Evolutionary conservation across 2,113 vertebrate genomes (phyloP), one percentile per base, ranked within the genome.

Genomic region (Oxyura jamaicensis): DNA sequence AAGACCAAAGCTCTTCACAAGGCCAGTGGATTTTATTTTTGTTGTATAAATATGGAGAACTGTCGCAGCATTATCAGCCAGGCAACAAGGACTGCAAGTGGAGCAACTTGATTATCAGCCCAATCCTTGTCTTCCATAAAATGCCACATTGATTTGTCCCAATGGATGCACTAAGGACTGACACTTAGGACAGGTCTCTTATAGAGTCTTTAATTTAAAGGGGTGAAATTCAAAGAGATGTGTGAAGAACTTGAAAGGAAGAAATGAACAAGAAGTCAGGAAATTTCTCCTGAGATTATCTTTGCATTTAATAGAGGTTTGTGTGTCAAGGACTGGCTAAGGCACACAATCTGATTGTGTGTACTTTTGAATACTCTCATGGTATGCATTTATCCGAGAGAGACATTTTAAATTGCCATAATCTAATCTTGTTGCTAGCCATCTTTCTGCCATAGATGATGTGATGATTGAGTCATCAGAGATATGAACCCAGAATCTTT

Each of bases 381-480:
- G 39, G 77, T 91, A 58, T 72, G 48, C 19, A 6, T 25, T 95
- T 91, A 92, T 60, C 69, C 78, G 68, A 92, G 90, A 87, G 53
- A 93, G 66, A 89, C 65, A 65, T 91, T 93, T 93, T 94, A 92
- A 91, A 89, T 84, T 1, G 0, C 69, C 83, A 23, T 95, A 91
- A 89, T 89, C 91, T 95, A 76, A 92, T 89, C 81, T 82, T 91
- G 26, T 91, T 95, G 66, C 84, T 71, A 92, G 62, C 56, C 91
- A 65, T 86, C 66, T 91, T 93, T 96, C 88, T 84, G 69, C 56
- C 66, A 56, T 44, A 39, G 76, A 31, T 67, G 76, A 93, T 81
- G 69, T 86, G 91, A 86, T 82, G 88, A 91, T 90, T 86, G 76
- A 91, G 85, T 74, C 8, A 1, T 68, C 85, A 75, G 73, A 94